Evolutionary conservation across 2,797 vertebrate genomes (phyloP).

Genomic region (Alexandromys oeconomus): DNA sequence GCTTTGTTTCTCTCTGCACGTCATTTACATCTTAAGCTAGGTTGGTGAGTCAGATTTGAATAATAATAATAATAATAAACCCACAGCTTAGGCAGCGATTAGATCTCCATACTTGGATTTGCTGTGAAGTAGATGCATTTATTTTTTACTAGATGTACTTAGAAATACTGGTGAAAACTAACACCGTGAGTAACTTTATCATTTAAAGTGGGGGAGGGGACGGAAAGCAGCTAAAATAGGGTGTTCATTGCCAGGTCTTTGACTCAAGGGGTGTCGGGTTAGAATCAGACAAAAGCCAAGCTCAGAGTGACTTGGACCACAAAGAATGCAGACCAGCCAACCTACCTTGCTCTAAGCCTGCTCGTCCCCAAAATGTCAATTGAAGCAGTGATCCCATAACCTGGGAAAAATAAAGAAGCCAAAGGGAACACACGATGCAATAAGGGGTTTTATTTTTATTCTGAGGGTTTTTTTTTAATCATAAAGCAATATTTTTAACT

Average conservation of each 20-base stretch:
- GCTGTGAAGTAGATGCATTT: conserved; percentile 87
- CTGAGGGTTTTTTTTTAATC: conserved; percentile 86
- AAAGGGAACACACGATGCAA: conserved; percentile 81
- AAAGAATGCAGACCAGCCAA: conserved; percentile 83
- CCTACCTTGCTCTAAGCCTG: conserved; percentile 86
- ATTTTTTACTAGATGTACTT: conserved; percentile 77
- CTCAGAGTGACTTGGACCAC: conserved; percentile 81
- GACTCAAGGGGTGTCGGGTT: conserved; percentile 87
- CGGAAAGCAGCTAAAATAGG: conserved; percentile 80
- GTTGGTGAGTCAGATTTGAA: conserved; percentile 94
- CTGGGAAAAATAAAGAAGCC: conserved; percentile 82
- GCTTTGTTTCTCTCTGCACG: conserved; percentile 96
- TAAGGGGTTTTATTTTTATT: conserved; percentile 77
- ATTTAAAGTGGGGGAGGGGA: conserved; percentile 73
- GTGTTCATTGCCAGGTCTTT: conserved; percentile 87
- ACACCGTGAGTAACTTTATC: conserved; percentile 89
- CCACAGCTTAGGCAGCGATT: conserved; percentile 88
- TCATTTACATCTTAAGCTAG: conserved; percentile 99
- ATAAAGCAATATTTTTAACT: conserved; percentile 90
- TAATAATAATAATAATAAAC: conserved; percentile 79
- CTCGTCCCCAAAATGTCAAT: conserved; percentile 77
- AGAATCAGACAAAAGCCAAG: conserved; percentile 86
- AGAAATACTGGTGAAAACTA: conserved; percentile 87
- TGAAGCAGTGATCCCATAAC: conserved; percentile 83
- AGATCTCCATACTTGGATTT: conserved; percentile 90